Percentiles rank a stretch among this genome's conserved stretches.
These are phyloP conservation scores for Ophioninae sp. DNA, from an alignment of 2,888 invertebrate species.

Conservation along the genomic window DNA sequence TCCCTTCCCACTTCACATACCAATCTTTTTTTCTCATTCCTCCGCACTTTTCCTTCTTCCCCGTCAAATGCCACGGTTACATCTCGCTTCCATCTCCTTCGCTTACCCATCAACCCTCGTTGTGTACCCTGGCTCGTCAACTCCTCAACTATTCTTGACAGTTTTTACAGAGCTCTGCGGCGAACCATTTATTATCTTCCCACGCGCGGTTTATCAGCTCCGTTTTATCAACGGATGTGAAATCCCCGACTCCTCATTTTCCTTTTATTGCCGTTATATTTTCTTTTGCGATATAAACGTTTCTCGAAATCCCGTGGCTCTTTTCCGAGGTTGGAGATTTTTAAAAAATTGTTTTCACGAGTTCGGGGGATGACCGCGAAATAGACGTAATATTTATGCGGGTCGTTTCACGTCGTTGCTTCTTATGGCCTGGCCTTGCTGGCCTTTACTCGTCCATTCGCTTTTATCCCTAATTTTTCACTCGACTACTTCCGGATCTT, in stretches of 20 bases:
- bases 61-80: constrained; percentile 1
- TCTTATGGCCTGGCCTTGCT: too few relatives aligned
- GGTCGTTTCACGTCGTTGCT: background rate
- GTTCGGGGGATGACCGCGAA: background rate
- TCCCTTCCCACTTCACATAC: constrained; percentile 27
- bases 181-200: constrained; percentile 45
- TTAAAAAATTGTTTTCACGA: background rate
- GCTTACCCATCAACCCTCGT: constrained; percentile 10
- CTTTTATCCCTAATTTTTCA: too few relatives aligned
- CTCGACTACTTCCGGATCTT: background rate
- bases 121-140: constrained; percentile 2
- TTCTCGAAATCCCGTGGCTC: background rate
- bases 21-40: constrained; percentile 25
- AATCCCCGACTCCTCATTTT: background rate
- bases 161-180: constrained; percentile 4
- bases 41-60: constrained; percentile 15
- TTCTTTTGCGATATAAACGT: background rate
- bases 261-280: background rate
- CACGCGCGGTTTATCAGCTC: constrained; percentile 35
- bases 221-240: constrained; percentile 13
- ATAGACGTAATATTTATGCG: background rate
- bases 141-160: constrained; percentile 31
- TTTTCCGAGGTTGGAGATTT: background rate
- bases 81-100: background rate
- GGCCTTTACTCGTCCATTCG: too few relatives aligned